Evolutionary conservation across 2,113 vertebrate genomes (phyloP).

Genomic region (Neotoma lepida): DNA sequence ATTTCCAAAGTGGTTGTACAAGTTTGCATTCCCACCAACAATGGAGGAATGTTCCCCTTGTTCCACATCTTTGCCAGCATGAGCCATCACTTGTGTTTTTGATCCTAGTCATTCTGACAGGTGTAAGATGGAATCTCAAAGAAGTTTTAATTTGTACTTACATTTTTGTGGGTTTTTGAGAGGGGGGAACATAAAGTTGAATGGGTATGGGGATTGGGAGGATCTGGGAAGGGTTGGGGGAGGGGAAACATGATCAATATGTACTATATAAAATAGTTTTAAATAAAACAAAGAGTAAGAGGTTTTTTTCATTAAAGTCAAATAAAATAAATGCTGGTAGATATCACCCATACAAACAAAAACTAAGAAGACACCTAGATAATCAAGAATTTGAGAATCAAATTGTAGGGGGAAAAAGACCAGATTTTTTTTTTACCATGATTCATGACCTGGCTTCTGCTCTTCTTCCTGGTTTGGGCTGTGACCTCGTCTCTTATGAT

Average conservation of each 20-base stretch:
- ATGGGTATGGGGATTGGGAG: too few relatives aligned
- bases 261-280: not conserved
- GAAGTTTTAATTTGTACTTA: not conserved
- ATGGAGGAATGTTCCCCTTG: not conserved
- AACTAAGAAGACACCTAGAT: not conserved
- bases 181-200: not conserved
- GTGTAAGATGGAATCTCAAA: not conserved
- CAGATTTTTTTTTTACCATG: not conserved
- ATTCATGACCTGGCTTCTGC: not conserved
- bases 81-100: not conserved
- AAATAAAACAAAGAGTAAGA: not conserved
- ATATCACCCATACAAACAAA: not conserved
- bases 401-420: not conserved
- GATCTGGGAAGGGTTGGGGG: not conserved
- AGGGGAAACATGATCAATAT: not conserved
- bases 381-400: conserved; percentile 24
- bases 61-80: not conserved
- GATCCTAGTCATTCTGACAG: not conserved
- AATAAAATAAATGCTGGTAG: not conserved
- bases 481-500: not conserved
- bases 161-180: not conserved
- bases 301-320: not conserved
- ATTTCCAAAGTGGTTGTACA: not conserved
- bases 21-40: not conserved
- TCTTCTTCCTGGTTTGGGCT: not conserved